Percentiles rank a stretch among this genome's conserved stretches.
These are phyloP conservation scores for Microctenopoma lineatum DNA, from an alignment of 2,797 vertebrate species.

Conservation along the genomic window DNA sequence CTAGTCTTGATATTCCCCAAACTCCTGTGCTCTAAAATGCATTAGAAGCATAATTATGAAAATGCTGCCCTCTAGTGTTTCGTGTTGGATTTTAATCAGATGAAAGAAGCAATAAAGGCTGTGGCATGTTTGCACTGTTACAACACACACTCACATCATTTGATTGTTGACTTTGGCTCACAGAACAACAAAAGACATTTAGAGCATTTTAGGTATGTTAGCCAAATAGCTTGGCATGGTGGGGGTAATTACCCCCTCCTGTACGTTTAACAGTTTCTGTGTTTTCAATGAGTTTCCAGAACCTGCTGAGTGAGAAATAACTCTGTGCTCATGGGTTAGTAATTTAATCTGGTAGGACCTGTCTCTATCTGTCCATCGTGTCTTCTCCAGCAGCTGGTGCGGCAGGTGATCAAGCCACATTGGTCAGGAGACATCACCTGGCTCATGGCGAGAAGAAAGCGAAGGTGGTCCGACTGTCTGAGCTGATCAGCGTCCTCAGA, in stretches of 20 bases:
- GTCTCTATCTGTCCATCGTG: conserved; percentile 1
- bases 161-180: no score
- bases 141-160: no score
- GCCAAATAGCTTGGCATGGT: no score
- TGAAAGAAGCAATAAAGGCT: no score
- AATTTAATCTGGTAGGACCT: neutral
- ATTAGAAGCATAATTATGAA: neutral
- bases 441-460: conserved; percentile 75
- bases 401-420: conserved; percentile 41
- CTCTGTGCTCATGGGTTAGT: neutral
- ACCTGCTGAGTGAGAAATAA: neutral
- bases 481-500: conserved; percentile 86
- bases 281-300: neutral
- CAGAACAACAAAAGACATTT: no score
- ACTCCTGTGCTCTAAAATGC: neutral
- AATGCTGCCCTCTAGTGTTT: conserved; percentile 13
- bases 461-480: conserved; percentile 88
- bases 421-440: conserved; percentile 70
- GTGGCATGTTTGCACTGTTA: no score
- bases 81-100: no score
- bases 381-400: conserved; percentile 37
- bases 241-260: no score
- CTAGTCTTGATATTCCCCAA: no score
- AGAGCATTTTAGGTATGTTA: no score
- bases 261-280: no score